phyloP scores from a whole-genome alignment of 2,113 vertebrate species.

The Embiotoca jacksoni region DNA sequence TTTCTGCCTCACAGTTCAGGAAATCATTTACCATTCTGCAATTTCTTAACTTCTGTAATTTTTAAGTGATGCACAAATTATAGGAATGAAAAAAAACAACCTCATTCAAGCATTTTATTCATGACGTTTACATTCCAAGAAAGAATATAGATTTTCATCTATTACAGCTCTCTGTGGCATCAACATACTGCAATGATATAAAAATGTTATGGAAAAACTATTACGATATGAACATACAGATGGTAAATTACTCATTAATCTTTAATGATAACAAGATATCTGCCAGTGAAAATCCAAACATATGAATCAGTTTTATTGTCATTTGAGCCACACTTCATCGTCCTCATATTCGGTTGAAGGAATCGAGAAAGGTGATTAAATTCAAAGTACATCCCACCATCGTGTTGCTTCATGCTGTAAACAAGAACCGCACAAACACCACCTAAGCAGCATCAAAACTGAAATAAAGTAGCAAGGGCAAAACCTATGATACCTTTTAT shows the following conservation, averaged over 20 bases:
- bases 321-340: too few species aligned
- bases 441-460: neutral
- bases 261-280: too few species aligned
- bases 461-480: neutral
- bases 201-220: neutral
- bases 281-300: too few species aligned
- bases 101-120: constrained; percentile 2
- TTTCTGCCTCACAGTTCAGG: constrained; percentile 26
- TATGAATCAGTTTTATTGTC: too few species aligned
- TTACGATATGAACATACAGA: neutral
- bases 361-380: too few species aligned
- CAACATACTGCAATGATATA: neutral
- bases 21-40: constrained; percentile 38
- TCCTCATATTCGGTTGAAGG: too few species aligned
- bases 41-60: neutral
- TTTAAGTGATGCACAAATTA: constrained; percentile 36
- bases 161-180: neutral
- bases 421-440: too few species aligned
- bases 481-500: neutral
- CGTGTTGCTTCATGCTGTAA: neutral
- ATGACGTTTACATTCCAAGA: constrained; percentile 16
- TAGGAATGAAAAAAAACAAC: constrained; percentile 7
- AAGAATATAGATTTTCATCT: neutral
- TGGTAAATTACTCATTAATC: too few species aligned
- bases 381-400: too few species aligned